phyloP scores from a whole-genome alignment of 1,140 invertebrate species.

The Eubasilissa regina region DNA sequence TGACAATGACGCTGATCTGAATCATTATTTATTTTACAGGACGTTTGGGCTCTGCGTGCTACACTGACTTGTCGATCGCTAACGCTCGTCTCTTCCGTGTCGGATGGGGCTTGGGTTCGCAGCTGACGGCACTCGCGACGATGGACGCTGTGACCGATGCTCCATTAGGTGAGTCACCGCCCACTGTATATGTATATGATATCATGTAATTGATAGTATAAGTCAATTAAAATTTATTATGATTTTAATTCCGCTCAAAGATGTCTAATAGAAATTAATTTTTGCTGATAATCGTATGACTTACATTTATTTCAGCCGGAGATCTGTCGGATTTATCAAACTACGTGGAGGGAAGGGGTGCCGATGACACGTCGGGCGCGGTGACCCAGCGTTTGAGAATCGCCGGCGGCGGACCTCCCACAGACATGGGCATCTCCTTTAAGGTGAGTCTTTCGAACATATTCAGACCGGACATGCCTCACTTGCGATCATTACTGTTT shows the following conservation, averaged over 20 bases:
- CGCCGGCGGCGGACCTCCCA: slow-evolving; percentile 48
- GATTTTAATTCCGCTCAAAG: neutral
- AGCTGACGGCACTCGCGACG: slow-evolving; percentile 72
- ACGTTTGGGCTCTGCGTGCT: slow-evolving; percentile 70
- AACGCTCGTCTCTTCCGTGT: slow-evolving; percentile 82
- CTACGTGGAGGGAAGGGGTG: slow-evolving; percentile 62
- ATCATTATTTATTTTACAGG: slow-evolving; percentile 63
- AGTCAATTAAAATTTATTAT: too few species aligned
- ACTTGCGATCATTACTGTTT: too few species aligned
- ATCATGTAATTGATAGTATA: too few species aligned
- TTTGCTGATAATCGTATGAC: neutral
- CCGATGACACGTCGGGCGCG: slow-evolving; percentile 64
- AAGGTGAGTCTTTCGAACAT: slow-evolving; percentile 39
- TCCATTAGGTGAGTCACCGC: slow-evolving; percentile 62
- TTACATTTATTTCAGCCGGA: slow-evolving; percentile 58
- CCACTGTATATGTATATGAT: too few species aligned
- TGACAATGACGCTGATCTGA: too few species aligned
- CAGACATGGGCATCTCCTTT: slow-evolving; percentile 40
- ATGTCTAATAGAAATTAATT: too few species aligned
- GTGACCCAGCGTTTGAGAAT: slow-evolving; percentile 61
- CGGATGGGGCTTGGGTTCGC: slow-evolving; percentile 82
- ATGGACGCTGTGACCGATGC: slow-evolving; percentile 60
- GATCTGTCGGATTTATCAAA: slow-evolving; percentile 61
- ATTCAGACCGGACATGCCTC: too few species aligned
- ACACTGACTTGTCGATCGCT: slow-evolving; percentile 78